Percentiles rank a stretch among this genome's conserved stretches.
Evolutionary conservation across 2,797 vertebrate species (phyloP).

Genomic region (Semaprochilodus insignis): DNA sequence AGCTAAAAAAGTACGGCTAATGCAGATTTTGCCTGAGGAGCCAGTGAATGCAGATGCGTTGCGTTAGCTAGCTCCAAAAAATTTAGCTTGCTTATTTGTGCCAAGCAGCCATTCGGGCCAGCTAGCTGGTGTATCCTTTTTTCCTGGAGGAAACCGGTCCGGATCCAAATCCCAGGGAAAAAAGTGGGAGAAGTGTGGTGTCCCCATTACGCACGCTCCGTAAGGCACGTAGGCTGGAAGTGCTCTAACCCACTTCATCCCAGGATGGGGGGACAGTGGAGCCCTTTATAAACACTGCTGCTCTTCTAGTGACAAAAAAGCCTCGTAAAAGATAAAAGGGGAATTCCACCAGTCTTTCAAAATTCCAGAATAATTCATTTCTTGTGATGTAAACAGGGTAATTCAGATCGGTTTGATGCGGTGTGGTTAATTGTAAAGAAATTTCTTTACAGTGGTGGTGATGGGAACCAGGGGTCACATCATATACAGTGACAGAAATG

Average conservation of each 20-base stretch:
- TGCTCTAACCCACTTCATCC: background rate
- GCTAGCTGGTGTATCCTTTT: background rate
- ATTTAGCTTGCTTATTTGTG: background rate
- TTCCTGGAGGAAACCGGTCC: background rate
- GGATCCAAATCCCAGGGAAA: background rate
- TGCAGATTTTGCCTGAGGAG: background rate
- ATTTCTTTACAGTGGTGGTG: no score
- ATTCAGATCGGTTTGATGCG: no score
- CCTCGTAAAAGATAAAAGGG: background rate
- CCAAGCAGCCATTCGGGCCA: background rate
- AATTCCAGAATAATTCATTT: no score
- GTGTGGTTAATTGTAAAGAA: no score
- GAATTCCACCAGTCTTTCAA: no score
- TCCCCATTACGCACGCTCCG: slow-evolving; percentile 33
- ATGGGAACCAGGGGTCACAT: no score
- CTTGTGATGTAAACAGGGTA: no score
- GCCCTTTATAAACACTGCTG: background rate
- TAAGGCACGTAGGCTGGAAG: slow-evolving; percentile 48
- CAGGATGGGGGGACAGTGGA: background rate
- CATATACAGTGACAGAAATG: no score
- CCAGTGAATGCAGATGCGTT: background rate
- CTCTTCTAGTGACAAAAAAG: background rate
- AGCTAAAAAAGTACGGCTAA: background rate
- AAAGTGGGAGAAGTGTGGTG: slow-evolving; percentile 15
- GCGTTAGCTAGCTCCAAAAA: background rate